Conservation (phyloP, 2,113 vertebrate species). For the Scomber japonicus region DNA sequence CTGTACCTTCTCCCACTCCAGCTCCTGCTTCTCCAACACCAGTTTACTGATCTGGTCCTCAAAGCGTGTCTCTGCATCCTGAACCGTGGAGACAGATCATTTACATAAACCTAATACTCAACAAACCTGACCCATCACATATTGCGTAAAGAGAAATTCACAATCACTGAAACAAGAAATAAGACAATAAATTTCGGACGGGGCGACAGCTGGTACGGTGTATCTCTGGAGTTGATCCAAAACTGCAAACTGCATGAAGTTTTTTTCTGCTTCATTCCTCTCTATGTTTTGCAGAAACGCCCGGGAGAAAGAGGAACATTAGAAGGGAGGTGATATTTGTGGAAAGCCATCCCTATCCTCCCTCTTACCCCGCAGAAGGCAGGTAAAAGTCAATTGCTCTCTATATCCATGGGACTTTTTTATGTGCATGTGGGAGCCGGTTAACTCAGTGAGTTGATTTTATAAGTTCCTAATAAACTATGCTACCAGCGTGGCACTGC, state of each 20-base stretch:
- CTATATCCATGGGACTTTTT: slow-evolving; percentile 82
- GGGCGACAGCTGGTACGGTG: neutral
- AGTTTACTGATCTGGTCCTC: slow-evolving; percentile 92
- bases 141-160: neutral
- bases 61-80: slow-evolving; percentile 90
- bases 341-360: slow-evolving; percentile 84
- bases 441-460: slow-evolving; percentile 78
- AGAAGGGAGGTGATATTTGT: slow-evolving; percentile 83
- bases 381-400: slow-evolving; percentile 86
- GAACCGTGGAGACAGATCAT: slow-evolving; percentile 9
- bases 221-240: slow-evolving; percentile 32
- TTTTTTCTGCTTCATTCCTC: slow-evolving; percentile 57
- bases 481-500: slow-evolving; percentile 74
- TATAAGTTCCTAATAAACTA: slow-evolving; percentile 85
- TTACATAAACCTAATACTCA: neutral
- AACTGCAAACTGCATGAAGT: slow-evolving; percentile 46
- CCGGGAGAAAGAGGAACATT: slow-evolving; percentile 67
- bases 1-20: slow-evolving; percentile 92
- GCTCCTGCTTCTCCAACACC: slow-evolving; percentile 92
- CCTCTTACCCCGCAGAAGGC: slow-evolving; percentile 75
- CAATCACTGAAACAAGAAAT: neutral
- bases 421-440: slow-evolving; percentile 84
- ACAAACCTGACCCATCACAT: neutral
- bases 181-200: neutral
- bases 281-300: slow-evolving; percentile 57